Evolutionary conservation across 1,140 invertebrate species (phyloP).

Genomic region (Nylanderia fulva): DNA sequence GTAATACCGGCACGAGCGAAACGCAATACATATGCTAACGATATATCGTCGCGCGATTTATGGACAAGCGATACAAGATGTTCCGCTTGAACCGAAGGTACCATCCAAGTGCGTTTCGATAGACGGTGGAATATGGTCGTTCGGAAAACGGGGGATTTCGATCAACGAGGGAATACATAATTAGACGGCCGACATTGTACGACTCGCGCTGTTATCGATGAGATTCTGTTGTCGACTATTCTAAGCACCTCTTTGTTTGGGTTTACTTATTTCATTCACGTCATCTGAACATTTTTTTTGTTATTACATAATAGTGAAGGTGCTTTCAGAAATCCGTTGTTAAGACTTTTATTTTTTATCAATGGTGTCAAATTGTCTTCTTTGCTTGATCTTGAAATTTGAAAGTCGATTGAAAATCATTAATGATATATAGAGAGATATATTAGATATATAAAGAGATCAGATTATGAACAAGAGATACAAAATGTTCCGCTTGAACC

Average conservation of each 20-base stretch:
- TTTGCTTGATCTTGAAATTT: not conserved
- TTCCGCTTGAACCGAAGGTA: not conserved
- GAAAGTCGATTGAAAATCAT: not conserved
- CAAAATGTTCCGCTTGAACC: conserved; percentile 25
- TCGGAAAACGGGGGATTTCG: conserved; percentile 65
- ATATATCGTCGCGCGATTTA: conserved; percentile 47
- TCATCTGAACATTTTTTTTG: not conserved
- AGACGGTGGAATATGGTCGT: conserved; percentile 30
- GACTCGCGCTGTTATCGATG: conserved; percentile 6
- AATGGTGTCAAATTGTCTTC: not conserved
- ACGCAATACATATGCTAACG: conserved; percentile 46
- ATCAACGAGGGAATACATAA: conserved; percentile 68
- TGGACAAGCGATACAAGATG: conserved; percentile 41
- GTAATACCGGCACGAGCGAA: conserved; percentile 20
- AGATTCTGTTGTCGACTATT: not conserved
- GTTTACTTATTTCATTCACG: not conserved
- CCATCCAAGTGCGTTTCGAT: conserved; percentile 38
- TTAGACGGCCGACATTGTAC: conserved; percentile 48
- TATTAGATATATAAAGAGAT: not conserved
- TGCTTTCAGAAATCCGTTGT: not conserved
- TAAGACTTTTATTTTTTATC: not conserved
- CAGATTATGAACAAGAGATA: conserved; percentile 16
- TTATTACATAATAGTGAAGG: not conserved
- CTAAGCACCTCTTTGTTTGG: not conserved
- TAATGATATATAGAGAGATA: too few relatives aligned